phyloP scores from a whole-genome alignment of 2,888 invertebrate species.

The Dicyrtoma fusca region DNA sequence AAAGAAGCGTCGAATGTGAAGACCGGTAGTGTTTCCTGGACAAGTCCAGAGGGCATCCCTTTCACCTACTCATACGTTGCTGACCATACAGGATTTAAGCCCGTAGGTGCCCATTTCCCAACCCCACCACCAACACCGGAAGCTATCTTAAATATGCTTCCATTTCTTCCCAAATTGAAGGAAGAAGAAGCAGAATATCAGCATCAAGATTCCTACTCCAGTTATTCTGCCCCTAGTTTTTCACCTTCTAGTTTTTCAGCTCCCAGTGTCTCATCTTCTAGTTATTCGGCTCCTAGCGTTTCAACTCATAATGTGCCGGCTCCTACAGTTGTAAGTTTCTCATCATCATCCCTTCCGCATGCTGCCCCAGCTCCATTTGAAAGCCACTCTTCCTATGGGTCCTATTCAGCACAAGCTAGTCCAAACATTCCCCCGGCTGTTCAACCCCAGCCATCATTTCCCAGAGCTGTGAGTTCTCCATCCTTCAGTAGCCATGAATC shows the following conservation, averaged over 20 bases:
- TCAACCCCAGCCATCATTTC: not conserved
- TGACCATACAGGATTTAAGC: conserved; percentile 21
- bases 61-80: conserved; percentile 10
- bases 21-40: conserved; percentile 9
- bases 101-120: conserved; percentile 10
- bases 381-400: not conserved
- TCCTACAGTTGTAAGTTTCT: no score
- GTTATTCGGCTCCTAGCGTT: not conserved
- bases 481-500: conserved; percentile 2
- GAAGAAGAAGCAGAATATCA: not conserved
- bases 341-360: no score
- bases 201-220: not conserved
- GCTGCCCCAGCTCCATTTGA: not conserved
- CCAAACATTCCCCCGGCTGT: not conserved
- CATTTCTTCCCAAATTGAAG: not conserved
- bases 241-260: not conserved
- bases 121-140: conserved; percentile 8
- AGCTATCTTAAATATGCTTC: conserved; percentile 1
- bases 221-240: not conserved
- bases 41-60: conserved; percentile 7
- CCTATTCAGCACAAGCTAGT: no score
- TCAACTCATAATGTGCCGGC: not conserved
- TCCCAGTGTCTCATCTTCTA: not conserved
- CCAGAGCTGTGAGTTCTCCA: not conserved
- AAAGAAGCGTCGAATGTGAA: not conserved